A percentile compares a stretch with the other conserved stretches of the same genome.
Conservation (phyloP, 2,113 vertebrate genomes). For the Semnornis frantzii region DNA sequence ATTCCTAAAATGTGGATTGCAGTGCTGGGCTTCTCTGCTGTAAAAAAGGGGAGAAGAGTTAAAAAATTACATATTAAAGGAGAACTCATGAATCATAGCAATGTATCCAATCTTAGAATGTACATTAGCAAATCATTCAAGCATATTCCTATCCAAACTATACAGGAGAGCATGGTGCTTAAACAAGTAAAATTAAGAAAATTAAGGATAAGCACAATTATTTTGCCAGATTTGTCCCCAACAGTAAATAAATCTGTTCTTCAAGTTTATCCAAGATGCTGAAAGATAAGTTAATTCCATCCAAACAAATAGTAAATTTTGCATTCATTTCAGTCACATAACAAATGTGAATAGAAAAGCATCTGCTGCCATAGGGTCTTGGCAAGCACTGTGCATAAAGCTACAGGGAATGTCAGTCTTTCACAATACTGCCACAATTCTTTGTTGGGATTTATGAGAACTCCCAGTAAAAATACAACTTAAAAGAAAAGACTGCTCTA, state of each 20-base stretch:
- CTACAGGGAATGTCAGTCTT: not conserved
- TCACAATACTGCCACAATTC: not conserved
- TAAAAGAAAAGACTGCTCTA: not conserved
- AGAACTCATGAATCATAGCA: not conserved
- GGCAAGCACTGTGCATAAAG: not conserved
- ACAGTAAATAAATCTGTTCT: not conserved
- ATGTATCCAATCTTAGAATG: not conserved
- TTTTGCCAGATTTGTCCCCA: not conserved
- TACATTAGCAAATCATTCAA: not conserved
- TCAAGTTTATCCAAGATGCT: not conserved
- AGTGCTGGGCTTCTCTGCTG: not conserved
- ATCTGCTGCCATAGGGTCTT: not conserved
- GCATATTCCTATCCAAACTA: not conserved
- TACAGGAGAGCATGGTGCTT: not conserved
- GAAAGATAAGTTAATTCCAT: not conserved
- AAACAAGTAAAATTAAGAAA: not conserved
- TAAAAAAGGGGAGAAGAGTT: not conserved
- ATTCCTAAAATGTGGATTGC: not conserved
- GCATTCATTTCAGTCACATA: not conserved
- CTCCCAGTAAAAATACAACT: not conserved
- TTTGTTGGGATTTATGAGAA: not conserved
- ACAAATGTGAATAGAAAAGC: not conserved
- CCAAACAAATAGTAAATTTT: not conserved
- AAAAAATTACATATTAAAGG: not conserved
- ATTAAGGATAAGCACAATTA: not conserved